Conservation (phyloP, 2,888 invertebrate genomes). For the Hypomecis atomaria region DNA sequence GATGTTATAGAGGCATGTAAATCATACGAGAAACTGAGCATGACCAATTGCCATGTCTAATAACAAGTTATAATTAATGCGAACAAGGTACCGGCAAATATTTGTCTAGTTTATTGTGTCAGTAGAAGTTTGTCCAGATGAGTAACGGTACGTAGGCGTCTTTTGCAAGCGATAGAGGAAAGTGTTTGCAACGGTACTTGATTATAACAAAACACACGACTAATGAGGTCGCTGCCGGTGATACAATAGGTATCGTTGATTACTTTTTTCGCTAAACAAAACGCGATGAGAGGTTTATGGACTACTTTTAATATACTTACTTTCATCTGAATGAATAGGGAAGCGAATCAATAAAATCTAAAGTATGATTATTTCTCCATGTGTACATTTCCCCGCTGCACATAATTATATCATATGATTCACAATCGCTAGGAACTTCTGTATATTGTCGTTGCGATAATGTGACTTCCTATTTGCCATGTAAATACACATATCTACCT, state of each 20-base stretch:
- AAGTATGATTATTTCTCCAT: conserved; percentile 1
- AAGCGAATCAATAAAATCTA: conserved; percentile 11
- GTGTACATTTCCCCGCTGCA: conserved; percentile 18
- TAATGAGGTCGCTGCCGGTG: conserved; percentile 63
- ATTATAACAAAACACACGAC: conserved; percentile 64
- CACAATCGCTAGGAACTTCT: conserved; percentile 20
- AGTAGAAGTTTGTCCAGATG: conserved; percentile 41
- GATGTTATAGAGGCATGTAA: not conserved
- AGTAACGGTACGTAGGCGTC: conserved; percentile 45
- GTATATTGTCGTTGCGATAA: conserved; percentile 20
- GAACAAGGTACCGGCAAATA: conserved; percentile 41
- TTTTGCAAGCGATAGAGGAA: conserved; percentile 54
- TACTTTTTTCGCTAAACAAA: conserved; percentile 31
- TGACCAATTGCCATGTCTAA: conserved; percentile 20
- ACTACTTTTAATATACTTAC: conserved; percentile 29
- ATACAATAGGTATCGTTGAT: conserved; percentile 41
- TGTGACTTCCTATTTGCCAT: conserved; percentile 25
- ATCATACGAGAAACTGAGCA: not conserved
- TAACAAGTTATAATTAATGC: conserved; percentile 34
- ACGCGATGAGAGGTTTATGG: conserved; percentile 27
- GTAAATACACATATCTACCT: conserved; percentile 20
- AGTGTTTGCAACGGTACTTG: conserved; percentile 72
- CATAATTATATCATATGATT: conserved; percentile 23
- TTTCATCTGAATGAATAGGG: conserved; percentile 10
- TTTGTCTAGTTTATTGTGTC: conserved; percentile 38